Percentiles rank a stretch among this genome's conserved stretches.
phyloP scores from a whole-genome alignment of 2,113 vertebrate genomes.

The Pipra filicauda region DNA sequence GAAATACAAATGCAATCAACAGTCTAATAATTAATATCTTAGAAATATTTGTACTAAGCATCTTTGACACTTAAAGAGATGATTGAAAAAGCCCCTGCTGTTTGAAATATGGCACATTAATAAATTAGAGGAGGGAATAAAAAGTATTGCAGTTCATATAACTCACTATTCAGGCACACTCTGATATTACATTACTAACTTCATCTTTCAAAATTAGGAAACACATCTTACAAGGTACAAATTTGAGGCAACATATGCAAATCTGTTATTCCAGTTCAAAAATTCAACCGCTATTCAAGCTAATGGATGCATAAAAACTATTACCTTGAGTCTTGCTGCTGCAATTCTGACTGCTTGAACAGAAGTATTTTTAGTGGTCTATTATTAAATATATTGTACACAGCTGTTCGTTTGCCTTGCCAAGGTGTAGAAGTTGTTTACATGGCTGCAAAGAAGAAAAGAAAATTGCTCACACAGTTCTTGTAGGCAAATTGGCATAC shows the following conservation, averaged over 20 bases:
- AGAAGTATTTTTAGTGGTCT: background rate
- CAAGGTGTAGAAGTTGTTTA: background rate
- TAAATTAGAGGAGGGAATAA: background rate
- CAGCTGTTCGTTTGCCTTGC: constrained; percentile 11
- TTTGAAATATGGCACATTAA: background rate
- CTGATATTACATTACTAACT: background rate
- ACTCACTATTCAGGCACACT: background rate
- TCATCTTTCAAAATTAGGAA: background rate
- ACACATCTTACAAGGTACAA: background rate
- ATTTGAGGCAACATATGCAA: background rate
- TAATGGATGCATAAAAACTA: background rate
- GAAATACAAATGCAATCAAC: constrained; percentile 12
- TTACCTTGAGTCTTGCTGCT: background rate
- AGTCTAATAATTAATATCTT: background rate
- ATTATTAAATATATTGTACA: background rate
- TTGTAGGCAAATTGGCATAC: background rate
- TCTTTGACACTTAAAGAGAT: background rate
- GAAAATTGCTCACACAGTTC: background rate
- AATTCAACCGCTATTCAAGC: background rate
- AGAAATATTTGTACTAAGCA: background rate
- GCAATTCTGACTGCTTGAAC: background rate
- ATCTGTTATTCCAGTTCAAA: background rate
- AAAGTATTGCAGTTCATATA: background rate
- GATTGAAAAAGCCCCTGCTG: background rate
- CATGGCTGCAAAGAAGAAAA: background rate